These are phyloP conservation scores for Microcebus jonahi DNA, from an alignment of 2,113 vertebrate genomes.

Conservation along the genomic window DNA sequence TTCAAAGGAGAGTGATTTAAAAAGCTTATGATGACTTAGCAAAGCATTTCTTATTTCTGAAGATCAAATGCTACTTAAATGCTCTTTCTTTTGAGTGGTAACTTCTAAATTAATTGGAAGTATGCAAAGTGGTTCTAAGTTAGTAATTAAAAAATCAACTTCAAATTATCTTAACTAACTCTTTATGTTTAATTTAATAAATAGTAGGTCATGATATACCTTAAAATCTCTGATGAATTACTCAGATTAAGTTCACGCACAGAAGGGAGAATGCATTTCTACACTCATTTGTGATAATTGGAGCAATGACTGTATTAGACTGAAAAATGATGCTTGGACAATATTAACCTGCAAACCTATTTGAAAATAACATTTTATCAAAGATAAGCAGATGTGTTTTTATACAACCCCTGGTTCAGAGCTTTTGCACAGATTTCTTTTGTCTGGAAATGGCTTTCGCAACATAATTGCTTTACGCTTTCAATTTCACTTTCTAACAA, in stretches of 20 bases:
- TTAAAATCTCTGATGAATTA: not conserved
- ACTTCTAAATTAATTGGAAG: constrained; percentile 53
- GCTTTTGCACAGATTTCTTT: not conserved
- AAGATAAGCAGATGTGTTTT: not conserved
- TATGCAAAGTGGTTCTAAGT: not conserved
- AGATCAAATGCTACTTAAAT: constrained; percentile 46
- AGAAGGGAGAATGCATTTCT: not conserved
- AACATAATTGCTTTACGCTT: not conserved
- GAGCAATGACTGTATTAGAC: not conserved
- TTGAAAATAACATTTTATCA: not conserved
- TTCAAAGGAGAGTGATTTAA: constrained; percentile 49
- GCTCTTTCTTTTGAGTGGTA: not conserved
- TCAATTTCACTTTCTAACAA: not conserved
- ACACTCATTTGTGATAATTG: not conserved
- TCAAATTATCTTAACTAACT: not conserved
- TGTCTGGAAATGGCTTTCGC: not conserved
- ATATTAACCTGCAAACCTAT: not conserved
- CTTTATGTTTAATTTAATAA: constrained; percentile 24
- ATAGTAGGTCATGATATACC: not conserved
- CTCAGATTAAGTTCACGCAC: not conserved
- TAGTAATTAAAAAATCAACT: constrained; percentile 31
- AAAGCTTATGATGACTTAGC: constrained; percentile 45
- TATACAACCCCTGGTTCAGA: not conserved
- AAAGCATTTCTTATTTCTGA: constrained; percentile 37
- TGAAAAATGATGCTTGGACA: not conserved